Evolutionary conservation across 1,140 invertebrate species (phyloP).

Genomic region (Galendromus occidentalis): DNA sequence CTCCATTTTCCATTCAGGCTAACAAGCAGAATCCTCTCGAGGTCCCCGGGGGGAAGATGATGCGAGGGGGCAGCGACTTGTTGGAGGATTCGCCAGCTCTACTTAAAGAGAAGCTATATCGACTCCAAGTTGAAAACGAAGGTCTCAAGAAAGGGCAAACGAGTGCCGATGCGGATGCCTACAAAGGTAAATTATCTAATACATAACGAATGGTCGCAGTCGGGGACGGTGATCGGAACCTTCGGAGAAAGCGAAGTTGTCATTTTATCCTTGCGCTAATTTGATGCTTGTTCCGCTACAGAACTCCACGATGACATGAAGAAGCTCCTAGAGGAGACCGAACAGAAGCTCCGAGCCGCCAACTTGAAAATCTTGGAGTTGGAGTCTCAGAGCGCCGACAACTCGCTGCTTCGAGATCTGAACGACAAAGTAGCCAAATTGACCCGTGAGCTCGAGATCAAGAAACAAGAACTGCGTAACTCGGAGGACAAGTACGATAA

Average conservation of each 20-base stretch:
- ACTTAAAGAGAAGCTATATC: not conserved
- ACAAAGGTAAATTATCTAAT: not conserved
- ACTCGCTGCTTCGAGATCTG: not conserved
- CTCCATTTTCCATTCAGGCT: not conserved
- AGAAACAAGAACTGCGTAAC: not conserved
- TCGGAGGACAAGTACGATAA: not conserved
- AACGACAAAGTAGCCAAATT: not conserved
- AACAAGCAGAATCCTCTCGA: not conserved
- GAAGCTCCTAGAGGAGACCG: not conserved
- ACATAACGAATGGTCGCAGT: not conserved
- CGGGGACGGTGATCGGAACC: too few relatives aligned
- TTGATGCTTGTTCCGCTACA: not conserved
- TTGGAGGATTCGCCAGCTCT: conserved; percentile 1
- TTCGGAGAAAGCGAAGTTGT: not conserved
- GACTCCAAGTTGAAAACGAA: conserved; percentile 3
- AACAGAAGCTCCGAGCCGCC: not conserved
- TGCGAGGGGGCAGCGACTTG: not conserved
- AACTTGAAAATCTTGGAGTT: conserved; percentile 5
- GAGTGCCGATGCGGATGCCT: not conserved
- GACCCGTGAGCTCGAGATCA: not conserved
- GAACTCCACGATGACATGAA: conserved; percentile 8
- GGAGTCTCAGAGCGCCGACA: conserved; percentile 4
- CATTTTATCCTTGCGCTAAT: not conserved
- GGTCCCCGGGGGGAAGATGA: not conserved
- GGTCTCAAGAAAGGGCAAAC: not conserved